Base-by-base conservation (phyloP, 2,888 invertebrate genomes). In the Leucophenga montana region DNA sequence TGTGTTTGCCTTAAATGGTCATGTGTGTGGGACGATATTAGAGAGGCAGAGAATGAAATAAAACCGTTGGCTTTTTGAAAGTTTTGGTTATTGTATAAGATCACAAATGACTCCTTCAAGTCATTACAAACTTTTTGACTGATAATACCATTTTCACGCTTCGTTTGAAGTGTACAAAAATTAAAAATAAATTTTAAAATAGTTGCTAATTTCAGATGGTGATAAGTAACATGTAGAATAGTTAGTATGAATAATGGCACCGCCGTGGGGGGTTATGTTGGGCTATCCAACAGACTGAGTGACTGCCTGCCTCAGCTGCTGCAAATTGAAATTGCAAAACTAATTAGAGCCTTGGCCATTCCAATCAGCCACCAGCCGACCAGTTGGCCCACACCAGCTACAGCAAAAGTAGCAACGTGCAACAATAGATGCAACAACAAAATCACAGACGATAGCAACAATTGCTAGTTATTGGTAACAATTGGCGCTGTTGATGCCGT, bases 271-370 rank as follows among this genome's bases (percentile, higher is more conserved):
- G 27, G 27, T 27, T 3, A 4, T 27, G 27, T 2, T 2, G 3
- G 27, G 4, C 54, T 9, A 54, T 54, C 9, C 54, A 54, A 16
- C 56, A 1, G n/a, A 50, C 50, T 50, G 50, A 48, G 50, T 53
- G 20, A 18, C 53, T 27, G 27, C 4, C 66, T 56, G 53, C 18
- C 61, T 31, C 39, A 11, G 13, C 61, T 18, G 62, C 61, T 61
- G 73, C 73, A 84, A 83, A 84, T 81, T 75, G 82, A 84, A 82
- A 84, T 81, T 79, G 81, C 81, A 84, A 81, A 84, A 84, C 81
- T 82, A 82, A 82, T 82, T 82, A 82, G 81, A 82, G 84, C 81
- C 84, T 82, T 82, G 78, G 84, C 75, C 71, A 64, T 64, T 64
- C 44, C 62, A 48, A 44, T 11, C 33, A 59, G n/a, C 39, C 39